Conservation (phyloP, 1,140 invertebrate species). For the Pantala flavescens region DNA sequence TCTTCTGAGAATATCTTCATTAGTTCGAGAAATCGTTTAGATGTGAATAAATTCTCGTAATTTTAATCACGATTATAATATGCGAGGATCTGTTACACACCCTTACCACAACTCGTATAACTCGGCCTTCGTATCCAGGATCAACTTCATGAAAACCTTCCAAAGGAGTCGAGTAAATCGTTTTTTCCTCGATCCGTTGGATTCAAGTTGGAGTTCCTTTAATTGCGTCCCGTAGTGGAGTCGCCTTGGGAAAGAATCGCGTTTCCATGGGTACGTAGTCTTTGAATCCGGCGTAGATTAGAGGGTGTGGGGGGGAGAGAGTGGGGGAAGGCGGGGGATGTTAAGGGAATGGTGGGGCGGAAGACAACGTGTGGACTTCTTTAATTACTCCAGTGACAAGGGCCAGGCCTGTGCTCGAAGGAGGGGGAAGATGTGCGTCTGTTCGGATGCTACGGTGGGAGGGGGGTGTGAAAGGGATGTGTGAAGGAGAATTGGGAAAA, state of each 20-base stretch:
- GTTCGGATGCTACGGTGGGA: not conserved
- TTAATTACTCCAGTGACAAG: constrained; percentile 5
- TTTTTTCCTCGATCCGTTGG: not conserved
- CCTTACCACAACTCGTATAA: too few relatives aligned
- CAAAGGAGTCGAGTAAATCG: too few relatives aligned
- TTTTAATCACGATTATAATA: too few relatives aligned
- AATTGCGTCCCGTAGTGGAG: not conserved
- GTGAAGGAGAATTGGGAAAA: not conserved
- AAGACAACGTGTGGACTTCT: constrained; percentile 8
- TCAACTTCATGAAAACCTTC: too few relatives aligned
- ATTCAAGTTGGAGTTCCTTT: not conserved
- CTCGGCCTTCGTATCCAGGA: too few relatives aligned
- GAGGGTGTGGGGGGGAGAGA: not conserved
- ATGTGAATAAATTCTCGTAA: too few relatives aligned
- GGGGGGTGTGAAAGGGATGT: not conserved
- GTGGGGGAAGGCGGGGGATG: not conserved
- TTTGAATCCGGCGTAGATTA: not conserved
- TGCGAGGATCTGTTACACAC: too few relatives aligned
- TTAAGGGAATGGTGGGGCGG: not conserved
- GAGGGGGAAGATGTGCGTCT: not conserved
- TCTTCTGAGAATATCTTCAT: too few relatives aligned
- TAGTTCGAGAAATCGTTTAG: too few relatives aligned
- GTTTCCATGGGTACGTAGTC: not conserved
- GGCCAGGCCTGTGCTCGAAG: not conserved
- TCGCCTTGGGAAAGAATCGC: not conserved